A percentile compares a stretch with the other conserved stretches of the same genome.
Evolutionary conservation across 2,797 vertebrate genomes (phyloP).

Genomic region (Characodon lateralis): DNA sequence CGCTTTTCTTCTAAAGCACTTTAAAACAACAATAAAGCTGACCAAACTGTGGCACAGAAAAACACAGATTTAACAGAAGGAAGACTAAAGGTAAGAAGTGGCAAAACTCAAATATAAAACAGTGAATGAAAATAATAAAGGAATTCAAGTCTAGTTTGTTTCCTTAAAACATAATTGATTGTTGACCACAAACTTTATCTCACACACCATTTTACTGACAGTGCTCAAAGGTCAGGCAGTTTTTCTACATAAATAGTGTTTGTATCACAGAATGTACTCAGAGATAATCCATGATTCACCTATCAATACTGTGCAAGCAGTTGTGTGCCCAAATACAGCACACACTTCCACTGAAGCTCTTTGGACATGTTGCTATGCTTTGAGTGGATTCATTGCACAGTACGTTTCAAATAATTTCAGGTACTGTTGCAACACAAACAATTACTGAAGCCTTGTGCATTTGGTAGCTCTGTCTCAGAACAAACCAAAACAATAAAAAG

Average conservation of each 20-base stretch:
- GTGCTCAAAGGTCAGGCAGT: conserved; percentile 22
- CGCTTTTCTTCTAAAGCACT: too few species aligned
- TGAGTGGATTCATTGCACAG: too few species aligned
- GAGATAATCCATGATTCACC: background rate
- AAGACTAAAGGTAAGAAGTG: too few species aligned
- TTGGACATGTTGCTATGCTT: background rate
- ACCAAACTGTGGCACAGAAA: too few species aligned
- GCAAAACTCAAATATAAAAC: too few species aligned
- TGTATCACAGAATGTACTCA: background rate
- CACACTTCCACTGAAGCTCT: background rate
- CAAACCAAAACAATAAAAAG: background rate
- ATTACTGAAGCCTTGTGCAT: background rate
- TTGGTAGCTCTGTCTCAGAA: background rate
- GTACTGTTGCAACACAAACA: background rate
- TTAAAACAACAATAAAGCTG: too few species aligned
- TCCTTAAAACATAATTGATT: background rate
- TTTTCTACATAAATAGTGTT: conserved; percentile 26
- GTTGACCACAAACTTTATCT: background rate
- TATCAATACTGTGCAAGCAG: background rate
- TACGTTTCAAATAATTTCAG: background rate
- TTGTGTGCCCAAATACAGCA: background rate
- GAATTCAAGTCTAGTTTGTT: background rate
- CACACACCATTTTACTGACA: conserved; percentile 6
- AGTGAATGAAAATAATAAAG: background rate
- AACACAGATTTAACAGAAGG: too few species aligned